Evolutionary conservation across 1,140 invertebrate species (phyloP).

Genomic region (Solenopsis invicta): DNA sequence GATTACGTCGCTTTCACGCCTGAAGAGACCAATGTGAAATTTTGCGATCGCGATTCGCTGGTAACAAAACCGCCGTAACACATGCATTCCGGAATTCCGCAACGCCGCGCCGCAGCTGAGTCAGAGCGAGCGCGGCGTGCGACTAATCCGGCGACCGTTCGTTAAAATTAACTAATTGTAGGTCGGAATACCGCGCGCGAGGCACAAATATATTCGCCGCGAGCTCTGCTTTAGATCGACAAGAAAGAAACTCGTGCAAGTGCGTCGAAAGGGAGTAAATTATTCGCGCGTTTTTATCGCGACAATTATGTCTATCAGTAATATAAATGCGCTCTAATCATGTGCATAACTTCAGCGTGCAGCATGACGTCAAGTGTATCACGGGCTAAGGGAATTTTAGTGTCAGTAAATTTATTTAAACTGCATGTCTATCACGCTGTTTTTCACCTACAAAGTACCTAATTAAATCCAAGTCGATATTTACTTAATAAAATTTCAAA

Average conservation of each 20-base stretch:
- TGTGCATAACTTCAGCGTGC: not conserved
- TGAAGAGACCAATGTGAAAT: not conserved
- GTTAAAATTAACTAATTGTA: conserved; percentile 57
- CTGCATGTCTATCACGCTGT: too few relatives aligned
- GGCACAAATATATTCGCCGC: conserved; percentile 2
- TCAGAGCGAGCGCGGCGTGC: conserved; percentile 8
- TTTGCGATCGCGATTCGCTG: conserved; percentile 6
- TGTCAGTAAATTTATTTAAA: conserved; percentile 6
- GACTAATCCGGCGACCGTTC: conserved; percentile 17
- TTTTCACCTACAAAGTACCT: not conserved
- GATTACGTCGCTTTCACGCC: conserved; percentile 23
- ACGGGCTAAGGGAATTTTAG: not conserved
- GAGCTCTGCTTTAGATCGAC: conserved; percentile 4
- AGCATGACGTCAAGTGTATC: not conserved
- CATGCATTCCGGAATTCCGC: conserved; percentile 33
- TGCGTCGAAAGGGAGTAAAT: not conserved
- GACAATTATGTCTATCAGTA: conserved; percentile 28
- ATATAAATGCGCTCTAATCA: conserved; percentile 17
- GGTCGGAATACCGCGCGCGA: conserved; percentile 2
- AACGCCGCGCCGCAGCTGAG: conserved; percentile 22
- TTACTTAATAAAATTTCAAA: conserved; percentile 1
- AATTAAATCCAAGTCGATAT: not conserved
- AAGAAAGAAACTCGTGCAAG: not conserved
- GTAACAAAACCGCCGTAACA: conserved; percentile 22
- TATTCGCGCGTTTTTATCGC: conserved; percentile 21